These are phyloP conservation scores for Eulithis testata DNA, from an alignment of 2,888 invertebrate genomes.

Conservation along the genomic window DNA sequence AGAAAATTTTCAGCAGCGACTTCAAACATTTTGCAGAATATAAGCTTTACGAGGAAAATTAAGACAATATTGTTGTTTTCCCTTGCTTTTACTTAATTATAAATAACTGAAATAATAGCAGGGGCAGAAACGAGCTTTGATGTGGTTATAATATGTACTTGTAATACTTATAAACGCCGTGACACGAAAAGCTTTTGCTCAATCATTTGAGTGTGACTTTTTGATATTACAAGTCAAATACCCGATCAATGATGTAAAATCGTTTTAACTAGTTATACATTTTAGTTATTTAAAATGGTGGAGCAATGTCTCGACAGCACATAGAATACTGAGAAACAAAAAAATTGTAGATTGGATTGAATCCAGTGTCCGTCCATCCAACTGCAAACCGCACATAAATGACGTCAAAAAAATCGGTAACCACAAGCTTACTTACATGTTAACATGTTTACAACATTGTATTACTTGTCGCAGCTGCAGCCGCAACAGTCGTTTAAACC, in stretches of 20 bases:
- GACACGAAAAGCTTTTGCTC: background rate
- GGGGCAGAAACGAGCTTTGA: constrained; percentile 64
- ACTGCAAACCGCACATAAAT: constrained; percentile 1
- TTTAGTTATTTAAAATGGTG: no score
- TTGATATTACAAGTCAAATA: background rate
- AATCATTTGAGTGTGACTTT: background rate
- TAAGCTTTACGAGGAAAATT: constrained; percentile 59
- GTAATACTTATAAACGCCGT: constrained; percentile 52
- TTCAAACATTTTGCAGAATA: background rate
- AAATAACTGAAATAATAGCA: constrained; percentile 80
- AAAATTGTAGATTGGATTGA: no score
- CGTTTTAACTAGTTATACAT: background rate
- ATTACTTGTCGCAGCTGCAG: background rate
- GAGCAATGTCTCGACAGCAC: no score
- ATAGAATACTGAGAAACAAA: no score
- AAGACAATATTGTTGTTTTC: constrained; percentile 67
- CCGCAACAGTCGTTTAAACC: background rate
- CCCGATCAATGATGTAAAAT: background rate
- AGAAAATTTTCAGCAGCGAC: background rate
- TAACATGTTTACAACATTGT: background rate
- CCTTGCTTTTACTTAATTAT: constrained; percentile 79
- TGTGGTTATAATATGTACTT: constrained; percentile 57
- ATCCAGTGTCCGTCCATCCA: no score
- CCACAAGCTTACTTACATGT: background rate
- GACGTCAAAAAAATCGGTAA: constrained; percentile 1